These are phyloP conservation scores for Aldrovandia affinis DNA, from an alignment of 2,797 vertebrate species.

Conservation along the genomic window DNA sequence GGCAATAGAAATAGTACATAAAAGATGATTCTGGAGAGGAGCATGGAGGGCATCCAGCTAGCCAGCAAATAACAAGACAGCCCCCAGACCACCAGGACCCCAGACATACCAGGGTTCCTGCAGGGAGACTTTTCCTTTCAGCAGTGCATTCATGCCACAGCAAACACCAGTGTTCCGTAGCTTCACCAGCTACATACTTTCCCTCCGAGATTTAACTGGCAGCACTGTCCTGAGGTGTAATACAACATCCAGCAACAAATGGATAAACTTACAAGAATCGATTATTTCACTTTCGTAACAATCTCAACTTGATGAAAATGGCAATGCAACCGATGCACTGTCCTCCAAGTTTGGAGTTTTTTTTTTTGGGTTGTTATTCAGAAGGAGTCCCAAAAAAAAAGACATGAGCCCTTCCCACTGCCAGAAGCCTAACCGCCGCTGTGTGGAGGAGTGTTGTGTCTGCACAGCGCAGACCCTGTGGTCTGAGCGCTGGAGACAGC, in stretches of 20 bases:
- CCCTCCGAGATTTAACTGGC: not conserved
- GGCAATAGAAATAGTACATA: too few relatives aligned
- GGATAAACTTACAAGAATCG: not conserved
- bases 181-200: not conserved
- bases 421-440: too few relatives aligned
- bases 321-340: not conserved
- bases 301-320: not conserved
- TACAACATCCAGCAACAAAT: not conserved
- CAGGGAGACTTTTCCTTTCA: not conserved
- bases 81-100: not conserved
- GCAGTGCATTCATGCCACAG: not conserved
- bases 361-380: too few relatives aligned
- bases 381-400: not conserved
- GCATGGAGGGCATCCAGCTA: not conserved
- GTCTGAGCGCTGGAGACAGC: not conserved
- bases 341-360: not conserved
- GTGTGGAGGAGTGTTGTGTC: not conserved
- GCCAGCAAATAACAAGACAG: constrained; percentile 2
- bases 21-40: not conserved
- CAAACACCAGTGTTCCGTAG: not conserved
- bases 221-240: not conserved
- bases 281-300: not conserved
- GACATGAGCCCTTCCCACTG: not conserved
- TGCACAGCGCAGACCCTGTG: not conserved
- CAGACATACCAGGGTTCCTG: not conserved